Base-by-base conservation (phyloP, 1,140 invertebrate genomes). In the Theocolax elegans region DNA sequence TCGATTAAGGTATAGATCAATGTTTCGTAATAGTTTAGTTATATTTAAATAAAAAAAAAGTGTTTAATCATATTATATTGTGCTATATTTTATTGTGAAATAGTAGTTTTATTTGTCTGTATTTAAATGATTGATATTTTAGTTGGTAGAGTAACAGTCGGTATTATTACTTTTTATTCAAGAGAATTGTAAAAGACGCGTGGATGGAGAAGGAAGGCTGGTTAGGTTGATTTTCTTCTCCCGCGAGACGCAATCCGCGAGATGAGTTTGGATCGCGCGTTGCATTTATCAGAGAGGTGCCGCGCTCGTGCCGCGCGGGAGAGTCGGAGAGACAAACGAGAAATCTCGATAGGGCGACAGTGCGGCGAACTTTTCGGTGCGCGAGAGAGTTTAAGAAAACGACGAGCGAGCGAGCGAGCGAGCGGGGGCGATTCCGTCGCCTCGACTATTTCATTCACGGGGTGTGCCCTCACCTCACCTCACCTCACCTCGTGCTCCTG, bases 281-380 rank as follows among this genome's bases (percentile, higher is more conserved):
- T 70, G 72, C 79, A 81, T 81, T 80, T 80, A 79, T 81, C 80
- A 80, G n/a, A n/a, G n/a, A n/a, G 74, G 64, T 23, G 64, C 21
- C 51, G 48, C 48, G n/a, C n/a, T n/a, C 2, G 46, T 48, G n/a
- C 31, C 13, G 44, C 60, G n/a, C 29, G 7, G 40, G 31, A 35
- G 10, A 35, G 31, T 35, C 21, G 38, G 21, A 21, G 62, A 77
- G 76, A 77, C 77, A 78, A 76, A 79, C 74, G 77, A 78, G 76
- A 74, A 67, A 65, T 67, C 54, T 71, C 70, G 71, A 77, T 73
- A 75, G 70, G 42, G 44, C 63, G 72, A 72, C 58, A 54, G 69
- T 19, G 38, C 67, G n/a, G n/a, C n/a, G 73, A 72, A 69, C 70
- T 74, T 68, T 70, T 60, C 49, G 31, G n/a, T 31, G n/a, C 9